phyloP scores from a whole-genome alignment of 2,113 vertebrate species.

The Tetrao urogallus region DNA sequence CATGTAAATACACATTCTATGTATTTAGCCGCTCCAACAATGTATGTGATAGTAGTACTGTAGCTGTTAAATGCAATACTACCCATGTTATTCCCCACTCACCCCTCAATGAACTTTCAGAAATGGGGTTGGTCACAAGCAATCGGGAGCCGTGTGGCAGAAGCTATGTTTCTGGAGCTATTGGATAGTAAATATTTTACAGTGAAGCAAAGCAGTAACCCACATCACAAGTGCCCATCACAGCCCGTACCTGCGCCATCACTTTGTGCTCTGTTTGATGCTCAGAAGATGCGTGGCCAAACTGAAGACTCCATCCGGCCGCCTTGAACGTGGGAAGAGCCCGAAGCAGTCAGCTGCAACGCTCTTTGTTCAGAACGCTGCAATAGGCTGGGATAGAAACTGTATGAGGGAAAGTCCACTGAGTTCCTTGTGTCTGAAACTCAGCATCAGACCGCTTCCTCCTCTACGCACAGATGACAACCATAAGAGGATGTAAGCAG shows the following conservation, averaged over 20 bases:
- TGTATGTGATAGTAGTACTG: fast-evolving
- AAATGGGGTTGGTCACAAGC: neutral
- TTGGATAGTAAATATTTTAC: fast-evolving
- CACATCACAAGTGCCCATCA: fast-evolving
- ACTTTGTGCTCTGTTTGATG: fast-evolving
- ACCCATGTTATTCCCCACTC: fast-evolving
- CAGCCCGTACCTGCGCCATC: fast-evolving
- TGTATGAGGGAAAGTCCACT: fast-evolving
- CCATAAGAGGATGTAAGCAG: fast-evolving
- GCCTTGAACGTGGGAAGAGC: fast-evolving
- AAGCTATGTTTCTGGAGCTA: neutral
- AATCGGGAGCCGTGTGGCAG: neutral
- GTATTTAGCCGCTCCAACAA: neutral
- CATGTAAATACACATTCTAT: fast-evolving
- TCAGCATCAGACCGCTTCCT: fast-evolving
- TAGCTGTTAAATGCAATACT: fast-evolving
- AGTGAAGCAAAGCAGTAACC: fast-evolving
- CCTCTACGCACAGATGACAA: fast-evolving
- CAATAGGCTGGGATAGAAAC: fast-evolving
- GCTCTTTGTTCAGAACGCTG: fast-evolving
- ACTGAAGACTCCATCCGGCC: neutral
- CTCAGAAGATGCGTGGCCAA: fast-evolving
- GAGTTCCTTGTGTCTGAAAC: fast-evolving
- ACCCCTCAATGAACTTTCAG: neutral
- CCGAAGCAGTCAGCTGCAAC: fast-evolving